phyloP scores from a whole-genome alignment of 92 coral and sea anemone species.

The Blastomussa wellsi region DNA sequence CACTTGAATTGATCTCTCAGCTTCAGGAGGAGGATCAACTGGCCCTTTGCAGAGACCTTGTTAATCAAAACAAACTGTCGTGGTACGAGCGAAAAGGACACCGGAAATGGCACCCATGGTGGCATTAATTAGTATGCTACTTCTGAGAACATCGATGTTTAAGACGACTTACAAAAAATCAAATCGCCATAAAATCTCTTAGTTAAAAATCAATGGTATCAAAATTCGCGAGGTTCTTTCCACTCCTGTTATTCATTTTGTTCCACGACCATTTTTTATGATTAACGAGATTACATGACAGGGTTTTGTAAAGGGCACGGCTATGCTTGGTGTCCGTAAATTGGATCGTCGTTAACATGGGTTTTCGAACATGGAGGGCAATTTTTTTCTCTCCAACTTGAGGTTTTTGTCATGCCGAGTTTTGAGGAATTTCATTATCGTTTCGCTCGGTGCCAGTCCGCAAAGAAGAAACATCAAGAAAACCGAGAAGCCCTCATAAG shows the following conservation, averaged over 20 bases:
- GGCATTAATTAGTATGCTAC: background rate
- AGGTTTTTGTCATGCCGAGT: constrained; percentile 28
- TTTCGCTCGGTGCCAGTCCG: constrained; percentile 47
- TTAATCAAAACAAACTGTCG: background rate
- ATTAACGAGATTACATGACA: background rate
- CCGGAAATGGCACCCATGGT: background rate
- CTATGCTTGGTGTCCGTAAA: constrained; percentile 14
- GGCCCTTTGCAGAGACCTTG: constrained; percentile 5
- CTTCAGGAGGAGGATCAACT: constrained; percentile 6
- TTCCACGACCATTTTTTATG: background rate
- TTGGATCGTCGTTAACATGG: background rate
- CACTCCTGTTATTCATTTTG: background rate
- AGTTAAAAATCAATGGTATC: background rate
- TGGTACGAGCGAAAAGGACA: background rate
- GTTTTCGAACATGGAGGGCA: background rate
- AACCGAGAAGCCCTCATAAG: constrained; percentile 9
- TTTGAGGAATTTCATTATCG: background rate
- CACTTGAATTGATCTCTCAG: constrained; percentile 13
- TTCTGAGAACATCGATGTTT: background rate
- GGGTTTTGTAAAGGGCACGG: background rate
- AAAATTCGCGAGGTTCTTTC: background rate
- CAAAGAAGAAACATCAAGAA: constrained; percentile 37
- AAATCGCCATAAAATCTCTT: background rate
- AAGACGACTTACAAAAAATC: background rate
- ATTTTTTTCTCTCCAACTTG: background rate